Evolutionary conservation across 2,888 invertebrate genomes (phyloP).

Genomic region (Adelphocoris suturalis): DNA sequence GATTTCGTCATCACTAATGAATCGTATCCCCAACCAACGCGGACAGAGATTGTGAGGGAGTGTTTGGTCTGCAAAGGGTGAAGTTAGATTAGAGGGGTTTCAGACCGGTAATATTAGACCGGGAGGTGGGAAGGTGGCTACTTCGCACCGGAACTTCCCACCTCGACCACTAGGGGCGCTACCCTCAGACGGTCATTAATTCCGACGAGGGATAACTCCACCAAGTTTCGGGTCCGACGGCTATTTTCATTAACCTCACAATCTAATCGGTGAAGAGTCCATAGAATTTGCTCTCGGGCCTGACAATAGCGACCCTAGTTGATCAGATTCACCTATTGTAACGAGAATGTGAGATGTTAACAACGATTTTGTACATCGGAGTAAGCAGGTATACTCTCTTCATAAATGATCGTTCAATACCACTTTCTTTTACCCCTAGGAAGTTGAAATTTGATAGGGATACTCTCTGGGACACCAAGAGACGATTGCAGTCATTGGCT

Average conservation of each 20-base stretch:
- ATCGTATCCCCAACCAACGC: no score
- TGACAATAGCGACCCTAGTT: background rate
- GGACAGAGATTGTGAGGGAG: background rate
- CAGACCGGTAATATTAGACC: background rate
- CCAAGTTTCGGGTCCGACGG: slow-evolving; percentile 1
- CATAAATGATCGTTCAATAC: no score
- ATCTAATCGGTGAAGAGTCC: slow-evolving; percentile 1
- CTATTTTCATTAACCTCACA: slow-evolving; percentile 31
- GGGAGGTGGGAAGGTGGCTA: background rate
- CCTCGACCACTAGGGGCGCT: background rate
- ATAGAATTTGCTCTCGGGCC: background rate
- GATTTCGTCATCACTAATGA: background rate
- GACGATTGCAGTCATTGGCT: no score
- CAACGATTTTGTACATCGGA: no score
- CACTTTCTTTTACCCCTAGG: no score
- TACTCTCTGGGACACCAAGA: no score
- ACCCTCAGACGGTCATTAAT: background rate
- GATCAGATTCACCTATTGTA: background rate
- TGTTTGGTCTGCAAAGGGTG: background rate
- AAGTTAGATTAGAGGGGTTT: slow-evolving; percentile 39
- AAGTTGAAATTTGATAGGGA: no score
- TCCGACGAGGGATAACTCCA: slow-evolving; percentile 17
- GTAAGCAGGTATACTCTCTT: no score
- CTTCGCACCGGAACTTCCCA: slow-evolving; percentile 16
- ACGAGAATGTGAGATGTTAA: no score